Conservation (phyloP, 2,113 vertebrate species). For the Chloebia gouldiae region DNA sequence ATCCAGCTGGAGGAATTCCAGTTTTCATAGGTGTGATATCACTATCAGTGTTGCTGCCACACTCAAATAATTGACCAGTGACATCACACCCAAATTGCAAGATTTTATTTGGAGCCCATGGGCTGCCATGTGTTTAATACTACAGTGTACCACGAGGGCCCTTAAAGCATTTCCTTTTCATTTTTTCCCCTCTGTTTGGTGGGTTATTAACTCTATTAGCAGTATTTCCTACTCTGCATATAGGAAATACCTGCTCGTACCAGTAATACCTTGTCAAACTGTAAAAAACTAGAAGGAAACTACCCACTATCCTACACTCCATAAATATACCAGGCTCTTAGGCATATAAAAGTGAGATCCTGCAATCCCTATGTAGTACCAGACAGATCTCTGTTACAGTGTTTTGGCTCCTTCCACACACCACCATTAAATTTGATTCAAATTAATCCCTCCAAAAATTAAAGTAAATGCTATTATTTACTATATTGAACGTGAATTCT, state of each 20-base stretch:
- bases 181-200: conserved; percentile 2
- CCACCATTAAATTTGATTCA: not conserved
- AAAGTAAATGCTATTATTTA: not conserved
- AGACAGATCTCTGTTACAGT: not conserved
- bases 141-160: not conserved
- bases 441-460: not conserved
- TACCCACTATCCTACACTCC: conserved; percentile 36
- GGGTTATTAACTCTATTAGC: conserved; percentile 39
- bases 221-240: conserved; percentile 8
- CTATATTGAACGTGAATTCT: not conserved
- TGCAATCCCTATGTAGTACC: not conserved
- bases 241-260: conserved; percentile 50
- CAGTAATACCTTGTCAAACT: conserved; percentile 27
- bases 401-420: not conserved
- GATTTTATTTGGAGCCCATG: not conserved
- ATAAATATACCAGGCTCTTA: conserved; percentile 21
- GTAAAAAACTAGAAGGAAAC: not conserved
- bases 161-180: conserved; percentile 25
- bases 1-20: conserved; percentile 5
- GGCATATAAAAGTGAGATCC: conserved; percentile 23
- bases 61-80: conserved; percentile 10
- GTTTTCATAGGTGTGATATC: conserved; percentile 42
- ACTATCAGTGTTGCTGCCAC: conserved; percentile 5
- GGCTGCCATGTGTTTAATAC: not conserved
- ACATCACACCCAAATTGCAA: conserved; percentile 1